phyloP scores from a whole-genome alignment of 2,113 vertebrate species.

The Falcunculus frontatus region DNA sequence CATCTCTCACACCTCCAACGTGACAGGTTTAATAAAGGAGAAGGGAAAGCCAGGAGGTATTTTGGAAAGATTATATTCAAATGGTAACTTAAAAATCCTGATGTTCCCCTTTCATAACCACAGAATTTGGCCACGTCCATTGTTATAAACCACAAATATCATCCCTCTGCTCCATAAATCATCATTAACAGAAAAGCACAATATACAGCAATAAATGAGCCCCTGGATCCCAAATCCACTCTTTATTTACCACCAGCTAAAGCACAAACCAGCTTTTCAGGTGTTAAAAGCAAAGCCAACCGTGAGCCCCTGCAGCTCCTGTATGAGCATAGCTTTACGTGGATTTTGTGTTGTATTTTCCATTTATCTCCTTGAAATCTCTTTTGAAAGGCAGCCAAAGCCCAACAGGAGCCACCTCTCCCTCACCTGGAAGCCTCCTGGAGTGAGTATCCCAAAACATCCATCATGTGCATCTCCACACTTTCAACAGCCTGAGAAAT shows the following conservation, averaged over 20 bases:
- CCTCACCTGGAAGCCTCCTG: background rate
- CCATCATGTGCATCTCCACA: background rate
- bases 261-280: background rate
- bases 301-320: background rate
- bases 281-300: background rate
- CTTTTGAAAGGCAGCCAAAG: constrained; percentile 13
- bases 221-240: background rate
- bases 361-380: background rate
- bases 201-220: rapidly evolving
- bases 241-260: background rate
- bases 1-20: background rate
- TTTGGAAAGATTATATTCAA: background rate
- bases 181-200: rapidly evolving
- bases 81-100: background rate
- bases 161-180: background rate
- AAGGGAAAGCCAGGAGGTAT: background rate
- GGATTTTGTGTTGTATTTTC: background rate
- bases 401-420: background rate
- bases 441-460: background rate
- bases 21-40: background rate
- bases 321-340: rapidly evolving
- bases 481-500: background rate
- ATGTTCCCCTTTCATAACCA: background rate
- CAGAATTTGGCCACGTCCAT: background rate
- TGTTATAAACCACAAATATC: background rate